Conservation (phyloP, 2,888 invertebrate genomes). For the Brenthis hecate region DNA sequence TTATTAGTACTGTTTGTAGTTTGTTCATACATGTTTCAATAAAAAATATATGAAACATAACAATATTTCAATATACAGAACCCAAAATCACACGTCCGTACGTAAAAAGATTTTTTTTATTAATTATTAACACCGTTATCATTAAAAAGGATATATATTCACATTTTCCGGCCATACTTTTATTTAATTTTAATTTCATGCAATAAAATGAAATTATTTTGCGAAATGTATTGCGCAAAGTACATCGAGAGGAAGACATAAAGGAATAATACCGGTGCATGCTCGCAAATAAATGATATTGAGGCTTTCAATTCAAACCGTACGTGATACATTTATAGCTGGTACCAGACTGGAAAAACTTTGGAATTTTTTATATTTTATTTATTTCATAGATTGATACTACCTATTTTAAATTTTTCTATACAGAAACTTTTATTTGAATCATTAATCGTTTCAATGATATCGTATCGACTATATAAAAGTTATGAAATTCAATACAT, state of each 20-base stretch:
- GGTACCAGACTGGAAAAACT: not conserved
- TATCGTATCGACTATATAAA: no score
- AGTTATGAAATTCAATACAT: no score
- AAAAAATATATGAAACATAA: no score
- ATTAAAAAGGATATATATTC: not conserved
- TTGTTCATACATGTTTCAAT: no score
- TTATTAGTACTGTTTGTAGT: no score
- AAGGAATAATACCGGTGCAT: slow-evolving; percentile 13
- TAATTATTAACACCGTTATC: not conserved
- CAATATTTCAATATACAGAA: not conserved
- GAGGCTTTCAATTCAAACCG: slow-evolving; percentile 24
- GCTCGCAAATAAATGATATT: slow-evolving; percentile 25
- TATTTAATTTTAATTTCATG: not conserved
- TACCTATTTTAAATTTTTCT: no score
- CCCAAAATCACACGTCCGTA: not conserved
- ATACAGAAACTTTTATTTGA: no score
- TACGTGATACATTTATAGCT: slow-evolving; percentile 20
- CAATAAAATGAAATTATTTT: slow-evolving; percentile 19
- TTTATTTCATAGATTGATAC: not conserved
- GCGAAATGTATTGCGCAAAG: not conserved
- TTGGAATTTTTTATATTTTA: slow-evolving; percentile 4
- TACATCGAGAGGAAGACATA: slow-evolving; percentile 10
- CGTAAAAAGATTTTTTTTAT: no score
- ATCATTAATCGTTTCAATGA: no score
- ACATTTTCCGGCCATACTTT: not conserved